phyloP scores from a whole-genome alignment of 1,140 invertebrate species.

The Rhagoletis zephyria region DNA sequence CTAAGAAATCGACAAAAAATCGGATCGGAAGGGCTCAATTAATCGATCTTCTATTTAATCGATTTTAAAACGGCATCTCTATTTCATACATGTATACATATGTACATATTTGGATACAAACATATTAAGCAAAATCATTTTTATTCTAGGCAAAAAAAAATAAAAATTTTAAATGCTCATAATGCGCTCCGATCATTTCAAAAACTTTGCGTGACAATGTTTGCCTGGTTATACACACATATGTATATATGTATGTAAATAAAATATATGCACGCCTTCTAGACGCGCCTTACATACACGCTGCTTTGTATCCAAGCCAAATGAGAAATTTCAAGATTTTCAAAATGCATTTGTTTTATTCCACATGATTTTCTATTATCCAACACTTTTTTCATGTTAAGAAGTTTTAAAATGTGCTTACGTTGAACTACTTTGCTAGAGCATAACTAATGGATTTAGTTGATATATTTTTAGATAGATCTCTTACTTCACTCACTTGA shows the following conservation, averaged over 20 bases:
- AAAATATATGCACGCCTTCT: background rate
- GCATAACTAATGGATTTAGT: conserved; percentile 52
- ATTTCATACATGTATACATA: background rate
- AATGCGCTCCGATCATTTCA: background rate
- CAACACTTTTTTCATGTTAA: background rate
- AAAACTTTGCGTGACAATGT: conserved; percentile 15
- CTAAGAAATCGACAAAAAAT: too few relatives aligned
- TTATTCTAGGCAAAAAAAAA: background rate
- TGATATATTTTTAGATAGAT: conserved; percentile 51
- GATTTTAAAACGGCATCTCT: too few relatives aligned
- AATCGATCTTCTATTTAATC: too few relatives aligned
- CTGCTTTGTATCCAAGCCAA: background rate
- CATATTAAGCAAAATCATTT: background rate
- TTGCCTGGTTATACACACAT: background rate
- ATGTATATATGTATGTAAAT: too few relatives aligned
- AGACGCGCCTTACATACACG: background rate
- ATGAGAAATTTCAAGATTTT: conserved; percentile 39
- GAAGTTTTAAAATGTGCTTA: conserved; percentile 24
- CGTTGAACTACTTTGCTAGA: conserved; percentile 52
- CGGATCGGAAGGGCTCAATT: too few relatives aligned
- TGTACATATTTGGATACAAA: background rate
- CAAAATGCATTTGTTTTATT: conserved; percentile 28
- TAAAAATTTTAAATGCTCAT: background rate
- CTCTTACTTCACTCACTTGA: conserved; percentile 51
- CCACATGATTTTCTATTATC: background rate